Conservation (phyloP, 2,888 invertebrate genomes). For the Drosophila histrio region DNA sequence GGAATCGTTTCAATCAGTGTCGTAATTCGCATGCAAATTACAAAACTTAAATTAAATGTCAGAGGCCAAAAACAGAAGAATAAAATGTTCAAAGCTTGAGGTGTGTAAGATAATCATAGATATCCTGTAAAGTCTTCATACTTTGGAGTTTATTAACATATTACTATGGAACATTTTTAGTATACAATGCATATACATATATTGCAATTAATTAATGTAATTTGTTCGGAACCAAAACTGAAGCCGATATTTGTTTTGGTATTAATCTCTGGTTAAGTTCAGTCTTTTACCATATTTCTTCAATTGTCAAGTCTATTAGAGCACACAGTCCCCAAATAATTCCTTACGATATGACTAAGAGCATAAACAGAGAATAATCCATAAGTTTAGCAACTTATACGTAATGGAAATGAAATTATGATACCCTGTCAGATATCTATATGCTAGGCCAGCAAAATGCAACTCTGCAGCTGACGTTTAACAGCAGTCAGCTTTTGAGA, state of each 20-base stretch:
- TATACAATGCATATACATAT: too few species aligned
- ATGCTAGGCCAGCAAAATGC: background rate
- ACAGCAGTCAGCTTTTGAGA: constrained; percentile 50
- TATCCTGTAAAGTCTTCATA: constrained; percentile 2
- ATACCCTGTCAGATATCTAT: background rate
- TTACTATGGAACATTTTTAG: background rate
- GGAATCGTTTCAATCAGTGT: constrained; percentile 55
- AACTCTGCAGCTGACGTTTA: background rate
- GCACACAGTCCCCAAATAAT: too few species aligned
- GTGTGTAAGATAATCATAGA: background rate
- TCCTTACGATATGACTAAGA: too few species aligned
- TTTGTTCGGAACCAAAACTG: too few species aligned
- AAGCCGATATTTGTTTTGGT: too few species aligned
- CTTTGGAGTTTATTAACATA: background rate
- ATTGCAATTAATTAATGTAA: too few species aligned
- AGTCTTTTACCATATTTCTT: too few species aligned
- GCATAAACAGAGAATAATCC: too few species aligned
- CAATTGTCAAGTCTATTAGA: too few species aligned
- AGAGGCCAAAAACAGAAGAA: constrained; percentile 21
- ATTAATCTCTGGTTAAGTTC: too few species aligned
- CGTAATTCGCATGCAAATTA: constrained; percentile 69
- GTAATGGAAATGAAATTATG: too few species aligned
- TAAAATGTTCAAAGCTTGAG: background rate
- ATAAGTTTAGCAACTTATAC: too few species aligned
- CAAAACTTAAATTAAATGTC: constrained; percentile 78